Base-by-base conservation (phyloP, 1,140 invertebrate species). In the Rhyacophila brunnea region DNA sequence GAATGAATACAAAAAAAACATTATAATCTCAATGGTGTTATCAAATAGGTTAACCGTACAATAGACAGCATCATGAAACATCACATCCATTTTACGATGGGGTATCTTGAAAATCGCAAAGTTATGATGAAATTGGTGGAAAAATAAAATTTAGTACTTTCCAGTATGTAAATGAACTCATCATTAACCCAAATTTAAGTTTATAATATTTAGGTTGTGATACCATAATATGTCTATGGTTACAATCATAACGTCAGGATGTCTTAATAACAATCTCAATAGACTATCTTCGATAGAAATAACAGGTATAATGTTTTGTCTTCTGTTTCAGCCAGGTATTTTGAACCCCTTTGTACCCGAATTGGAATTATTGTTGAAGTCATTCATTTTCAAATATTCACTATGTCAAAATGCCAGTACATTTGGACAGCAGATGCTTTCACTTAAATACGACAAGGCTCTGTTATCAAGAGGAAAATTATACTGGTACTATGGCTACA, bases 391-490 rank as follows among this genome's bases (percentile, higher is more conserved):
- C 70, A 77, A 81, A 67, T 80, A 80, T 58, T 84, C 83, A 18
- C 65, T 85, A 11, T 74, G 72, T 42, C 69, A 80, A 57, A 72
- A 78, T 42, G 76, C 74, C 46, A 75, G 73, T 28, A 83, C 83
- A 34, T 84, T 85, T 78, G 84, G 84, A 0, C 84, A 86, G 58
- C 79, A 83, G 53, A 74, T 86, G 64, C 66, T 86, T 11, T 83
- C 81, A 6, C 66, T 85, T 4, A 79, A 80, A 56, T 86, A 84
- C 65, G 79, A 80, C 62, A 67, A 71, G 15, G 74, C 78, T 32
- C 74, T 79, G 53, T 68, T 80, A 34, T 73, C 79, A 1, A 73
- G 68, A 34, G 77, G 72, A 6, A 75, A 81, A 63, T 48, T 83
- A n/a, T 77, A 71, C 36, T 76, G 81, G 70, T 81, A 82, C 51